Conservation (phyloP, 2,797 vertebrate species). For the Serranus cabrilla region DNA sequence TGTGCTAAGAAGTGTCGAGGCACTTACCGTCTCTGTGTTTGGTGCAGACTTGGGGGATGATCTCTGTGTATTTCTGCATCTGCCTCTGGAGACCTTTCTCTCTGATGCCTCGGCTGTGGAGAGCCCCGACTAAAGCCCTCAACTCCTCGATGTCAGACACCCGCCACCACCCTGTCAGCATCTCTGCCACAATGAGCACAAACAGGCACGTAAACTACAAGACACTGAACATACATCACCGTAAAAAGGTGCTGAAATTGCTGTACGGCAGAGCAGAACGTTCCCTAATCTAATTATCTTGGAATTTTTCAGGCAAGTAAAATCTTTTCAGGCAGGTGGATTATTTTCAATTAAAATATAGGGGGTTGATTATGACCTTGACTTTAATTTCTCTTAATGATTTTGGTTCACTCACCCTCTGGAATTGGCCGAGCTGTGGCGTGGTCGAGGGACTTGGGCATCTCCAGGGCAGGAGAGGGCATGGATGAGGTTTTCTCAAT, state of each 20-base stretch:
- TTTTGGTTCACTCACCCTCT: constrained; percentile 87
- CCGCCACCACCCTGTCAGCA: constrained; percentile 98
- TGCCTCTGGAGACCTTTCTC: constrained; percentile 97
- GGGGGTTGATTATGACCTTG: constrained; percentile 11
- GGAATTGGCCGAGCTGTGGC: constrained; percentile 91
- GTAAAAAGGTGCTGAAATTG: constrained; percentile 42
- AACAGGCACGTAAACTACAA: constrained; percentile 43
- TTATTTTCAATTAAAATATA: constrained; percentile 31
- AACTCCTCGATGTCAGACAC: constrained; percentile 95
- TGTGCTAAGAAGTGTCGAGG: constrained; percentile 1
- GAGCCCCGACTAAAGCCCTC: constrained; percentile 89
- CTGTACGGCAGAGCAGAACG: constrained; percentile 44
- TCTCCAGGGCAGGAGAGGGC: constrained; percentile 88
- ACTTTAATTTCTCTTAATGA: background rate
- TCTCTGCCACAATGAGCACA: constrained; percentile 84
- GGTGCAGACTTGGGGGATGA: constrained; percentile 95
- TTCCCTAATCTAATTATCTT: constrained; percentile 63
- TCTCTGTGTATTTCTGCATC: constrained; percentile 98
- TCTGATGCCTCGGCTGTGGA: constrained; percentile 95
- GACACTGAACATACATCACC: constrained; percentile 34
- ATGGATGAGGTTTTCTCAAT: constrained; percentile 88
- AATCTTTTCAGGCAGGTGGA: constrained; percentile 51
- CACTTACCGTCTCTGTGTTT: constrained; percentile 94
- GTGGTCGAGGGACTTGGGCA: constrained; percentile 93
- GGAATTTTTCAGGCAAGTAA: constrained; percentile 59